Conservation (phyloP, 1,140 invertebrate genomes). For the Hypsibius dujardini region DNA sequence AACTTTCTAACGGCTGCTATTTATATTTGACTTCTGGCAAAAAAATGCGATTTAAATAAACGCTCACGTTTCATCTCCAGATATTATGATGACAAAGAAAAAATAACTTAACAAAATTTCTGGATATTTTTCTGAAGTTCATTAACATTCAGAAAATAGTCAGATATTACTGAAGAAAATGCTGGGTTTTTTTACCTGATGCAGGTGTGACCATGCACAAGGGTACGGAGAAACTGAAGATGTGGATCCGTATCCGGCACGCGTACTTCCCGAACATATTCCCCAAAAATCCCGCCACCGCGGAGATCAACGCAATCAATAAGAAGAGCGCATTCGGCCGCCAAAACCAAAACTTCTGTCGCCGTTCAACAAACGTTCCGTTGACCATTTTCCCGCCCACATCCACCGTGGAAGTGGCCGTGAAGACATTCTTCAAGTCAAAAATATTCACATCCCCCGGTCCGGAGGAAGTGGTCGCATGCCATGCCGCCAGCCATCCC, state of each 20-base stretch:
- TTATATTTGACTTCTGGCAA: too few relatives aligned
- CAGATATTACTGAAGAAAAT: too few relatives aligned
- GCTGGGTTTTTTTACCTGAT: neutral
- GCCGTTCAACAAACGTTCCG: constrained; percentile 9
- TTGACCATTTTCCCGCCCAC: constrained; percentile 11
- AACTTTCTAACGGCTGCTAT: too few relatives aligned
- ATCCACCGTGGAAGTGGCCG: neutral
- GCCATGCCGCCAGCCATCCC: constrained; percentile 11
- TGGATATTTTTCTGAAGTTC: too few relatives aligned
- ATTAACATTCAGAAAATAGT: too few relatives aligned
- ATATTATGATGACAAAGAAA: too few relatives aligned
- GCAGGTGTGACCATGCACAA: neutral
- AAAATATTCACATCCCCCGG: neutral
- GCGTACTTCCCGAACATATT: constrained; percentile 4
- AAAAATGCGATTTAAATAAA: too few relatives aligned
- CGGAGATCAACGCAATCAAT: neutral
- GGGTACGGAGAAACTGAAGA: constrained; percentile 13
- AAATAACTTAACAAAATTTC: too few relatives aligned
- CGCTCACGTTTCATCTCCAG: too few relatives aligned
- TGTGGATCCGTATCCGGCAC: constrained; percentile 11
- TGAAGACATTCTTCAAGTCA: neutral
- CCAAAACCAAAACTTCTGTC: constrained; percentile 8
- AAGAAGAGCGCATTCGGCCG: neutral
- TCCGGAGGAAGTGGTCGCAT: neutral
- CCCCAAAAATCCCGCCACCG: neutral